Evolutionary conservation across 2,797 vertebrate species (phyloP), one percentile per base, ranked within the genome.

Genomic region (Sus cebifrons): DNA sequence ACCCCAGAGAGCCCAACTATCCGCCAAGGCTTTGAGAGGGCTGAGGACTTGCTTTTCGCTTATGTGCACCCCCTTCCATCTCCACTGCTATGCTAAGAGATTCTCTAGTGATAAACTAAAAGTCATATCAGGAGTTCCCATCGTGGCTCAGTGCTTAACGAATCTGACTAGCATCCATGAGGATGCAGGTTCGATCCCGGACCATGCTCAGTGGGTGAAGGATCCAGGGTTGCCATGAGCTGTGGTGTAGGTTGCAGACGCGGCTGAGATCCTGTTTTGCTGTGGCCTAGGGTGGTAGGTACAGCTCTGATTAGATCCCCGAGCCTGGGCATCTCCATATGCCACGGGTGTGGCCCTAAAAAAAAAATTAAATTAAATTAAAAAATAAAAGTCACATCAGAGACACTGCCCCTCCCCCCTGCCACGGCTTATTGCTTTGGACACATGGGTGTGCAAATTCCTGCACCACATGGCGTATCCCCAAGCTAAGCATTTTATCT

Each of bases 41-140:
- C 12, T 15, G 8, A 52, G 49, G 6, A 25, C 21, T 58, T 65
- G 29, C 79, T 10, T 40, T 27, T 9, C 20, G 23, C 64, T 60
- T n/a, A 20, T 0, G 4, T 36, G 3, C 17, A 12, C 20, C 56
- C 36, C 62, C 6, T 0, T 15, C 1, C n/a, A 40, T 52, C 65
- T 84, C 52, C 29, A 56, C 32, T 49, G 29, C 44, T 8, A 2
- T 52, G 65, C 54, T 23, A 29, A 91, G 90, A 95, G 27, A 77
- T 11, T 40, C 62, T 85, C n/a, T 54, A 5, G 32, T 68, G 54
- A 58, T 6, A 73, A n/a, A 65, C 8, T 44, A n/a, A 88, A 89
- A 83, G 56, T 89, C 54, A 62, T 32, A 14, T 60, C 64, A 16
- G 60, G 44, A 44, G 44, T 44, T 44, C 44, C 44, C 9, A 9